Evolutionary conservation across 2,113 vertebrate genomes (phyloP), one percentile per base, ranked within the genome.

Genomic region (Brienomyrus longianalis): DNA sequence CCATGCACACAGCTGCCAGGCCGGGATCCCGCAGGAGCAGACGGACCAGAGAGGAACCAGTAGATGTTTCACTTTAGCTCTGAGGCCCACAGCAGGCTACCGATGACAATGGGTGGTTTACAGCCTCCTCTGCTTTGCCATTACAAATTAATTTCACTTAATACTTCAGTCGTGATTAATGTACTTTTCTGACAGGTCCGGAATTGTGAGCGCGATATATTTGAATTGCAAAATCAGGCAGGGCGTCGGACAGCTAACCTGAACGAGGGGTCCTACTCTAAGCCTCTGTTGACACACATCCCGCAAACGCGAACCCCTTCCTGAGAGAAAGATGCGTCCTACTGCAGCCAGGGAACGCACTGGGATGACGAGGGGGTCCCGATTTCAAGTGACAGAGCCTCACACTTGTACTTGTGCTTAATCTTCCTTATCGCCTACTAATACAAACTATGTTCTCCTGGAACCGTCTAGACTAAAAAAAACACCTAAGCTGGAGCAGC

Each of bases 331-430:
- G 48, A 39, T n/a, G 3, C 6, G 6, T 19, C 45, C n/a, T n/a
- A 48, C 87, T 15, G n/a, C 39, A 88, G n/a, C 21, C 6, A 27
- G 11, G 7, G 15, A 19, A 45, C 23, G 39, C 17, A 59, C 43
- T 19, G 59, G 23, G 56, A 45, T 87, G 51, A 88, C 10, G 31
- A 23, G 54, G 59, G 59, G 11, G 59, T 48, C 21, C 35, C 43
- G 59, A 62, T 70, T 88, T 70, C 45, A 88, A 66, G 56, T 88
- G 87, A 62, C 87, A 88, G 39, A 27, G n/a, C 45, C 39, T 50
- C 62, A 39, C 11, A 48, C 19, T 31, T 19, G 39, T 74, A 50
- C 59, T 50, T 27, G 8, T 83, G 48, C 74, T 54, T 48, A 83
- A n/a, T 43, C 27, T 35, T 27, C 88, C 50, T 43, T 77, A 52